Evolutionary conservation across 2,113 vertebrate species (phyloP).

Genomic region (Engraulis encrasicolus): DNA sequence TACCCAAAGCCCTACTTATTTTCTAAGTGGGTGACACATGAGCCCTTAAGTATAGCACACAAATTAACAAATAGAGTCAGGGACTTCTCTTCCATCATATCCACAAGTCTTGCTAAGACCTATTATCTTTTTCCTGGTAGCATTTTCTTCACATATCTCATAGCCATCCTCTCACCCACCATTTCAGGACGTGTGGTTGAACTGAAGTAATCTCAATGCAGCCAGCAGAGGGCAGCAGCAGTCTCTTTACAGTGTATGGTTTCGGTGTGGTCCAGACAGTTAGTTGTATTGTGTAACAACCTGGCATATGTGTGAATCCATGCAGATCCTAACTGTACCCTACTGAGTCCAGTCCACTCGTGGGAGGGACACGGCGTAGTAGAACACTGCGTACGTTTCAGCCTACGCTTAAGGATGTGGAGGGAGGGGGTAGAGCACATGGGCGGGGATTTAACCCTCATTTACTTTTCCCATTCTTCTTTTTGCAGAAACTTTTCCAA

Average conservation of each 20-base stretch:
- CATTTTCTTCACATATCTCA: not conserved
- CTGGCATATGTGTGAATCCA: constrained; percentile 15
- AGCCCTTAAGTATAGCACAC: not conserved
- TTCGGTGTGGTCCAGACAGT: not conserved
- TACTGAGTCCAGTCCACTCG: not conserved
- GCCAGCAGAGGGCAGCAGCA: not conserved
- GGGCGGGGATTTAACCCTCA: not conserved
- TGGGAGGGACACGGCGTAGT: not conserved
- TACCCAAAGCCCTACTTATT: not conserved
- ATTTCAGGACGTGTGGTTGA: not conserved
- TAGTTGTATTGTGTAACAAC: not conserved
- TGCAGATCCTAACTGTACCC: not conserved
- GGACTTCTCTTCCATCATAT: no score
- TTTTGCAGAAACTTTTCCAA: constrained; percentile 3
- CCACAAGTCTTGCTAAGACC: no score
- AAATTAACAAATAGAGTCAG: no score
- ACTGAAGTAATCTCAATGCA: not conserved
- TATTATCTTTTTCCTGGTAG: not conserved
- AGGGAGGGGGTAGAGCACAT: not conserved
- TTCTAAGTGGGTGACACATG: not conserved
- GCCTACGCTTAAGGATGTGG: not conserved
- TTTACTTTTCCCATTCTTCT: constrained; percentile 2
- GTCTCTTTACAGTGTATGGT: not conserved
- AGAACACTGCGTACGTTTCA: not conserved
- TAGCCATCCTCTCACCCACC: not conserved